Percentiles rank a stretch among this genome's conserved stretches.
Evolutionary conservation across 2,113 vertebrate species (phyloP).

Genomic region (Sturnus vulgaris): DNA sequence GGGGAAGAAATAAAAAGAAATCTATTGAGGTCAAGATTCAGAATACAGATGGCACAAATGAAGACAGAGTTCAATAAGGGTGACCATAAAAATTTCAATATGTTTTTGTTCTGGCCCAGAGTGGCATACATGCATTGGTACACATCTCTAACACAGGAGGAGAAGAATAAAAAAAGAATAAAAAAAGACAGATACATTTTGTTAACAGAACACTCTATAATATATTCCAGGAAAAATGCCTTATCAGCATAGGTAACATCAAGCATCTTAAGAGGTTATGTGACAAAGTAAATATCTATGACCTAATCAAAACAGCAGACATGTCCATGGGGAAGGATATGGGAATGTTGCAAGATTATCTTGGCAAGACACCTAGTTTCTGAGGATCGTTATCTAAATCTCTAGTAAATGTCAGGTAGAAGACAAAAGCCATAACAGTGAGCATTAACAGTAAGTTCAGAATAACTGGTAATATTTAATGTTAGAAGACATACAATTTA

Average conservation of each 20-base stretch:
- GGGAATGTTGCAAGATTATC: neutral
- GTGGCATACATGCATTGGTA: neutral
- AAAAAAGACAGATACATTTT: neutral
- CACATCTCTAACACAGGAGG: neutral
- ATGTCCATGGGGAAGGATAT: neutral
- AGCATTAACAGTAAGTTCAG: neutral
- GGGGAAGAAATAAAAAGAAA: neutral
- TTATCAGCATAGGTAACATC: neutral
- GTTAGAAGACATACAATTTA: neutral
- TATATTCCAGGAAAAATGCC: neutral
- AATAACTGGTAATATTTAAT: neutral
- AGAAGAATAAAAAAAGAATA: neutral
- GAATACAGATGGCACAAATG: neutral
- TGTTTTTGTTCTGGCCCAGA: neutral
- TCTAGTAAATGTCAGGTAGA: neutral
- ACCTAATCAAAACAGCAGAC: neutral
- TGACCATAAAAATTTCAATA: neutral
- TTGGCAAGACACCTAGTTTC: neutral
- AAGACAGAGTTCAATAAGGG: neutral
- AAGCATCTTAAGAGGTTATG: neutral
- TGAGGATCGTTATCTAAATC: neutral
- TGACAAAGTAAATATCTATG: neutral
- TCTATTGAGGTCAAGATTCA: conserved; percentile 21
- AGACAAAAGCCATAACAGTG: neutral
- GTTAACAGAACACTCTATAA: neutral